Evolutionary conservation across 2,797 vertebrate genomes (phyloP), one percentile per base, ranked within the genome.

Genomic region (Semaprochilodus insignis): DNA sequence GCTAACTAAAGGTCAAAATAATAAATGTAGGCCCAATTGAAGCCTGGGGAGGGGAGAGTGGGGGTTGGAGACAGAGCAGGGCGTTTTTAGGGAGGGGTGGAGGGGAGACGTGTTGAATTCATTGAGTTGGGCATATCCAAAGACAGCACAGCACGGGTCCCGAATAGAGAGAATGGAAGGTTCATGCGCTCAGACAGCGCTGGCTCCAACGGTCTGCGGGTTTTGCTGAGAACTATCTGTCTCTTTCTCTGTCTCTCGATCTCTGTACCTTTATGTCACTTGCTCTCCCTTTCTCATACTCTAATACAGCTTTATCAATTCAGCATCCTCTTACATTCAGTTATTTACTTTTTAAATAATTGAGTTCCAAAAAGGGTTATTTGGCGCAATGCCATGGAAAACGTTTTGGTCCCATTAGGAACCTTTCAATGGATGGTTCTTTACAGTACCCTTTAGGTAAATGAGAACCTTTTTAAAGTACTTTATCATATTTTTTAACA

Each of bases 1-100:
- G 89, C 91, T 91, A 93, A 93, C 90, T 87, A 95, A 94, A 95
- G 94, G 94, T 95, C 93, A 95, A 95, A 95, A 94, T 95, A 96
- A 95, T 94, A 95, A 95, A 95, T 94, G 94, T 95, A 94, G 91
- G 91, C 90, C 90, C 92, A 93, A 93, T 93, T 94, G 92, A 94
- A 93, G 92, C 89, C 90, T 91, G 69, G 74, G 81, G 69, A 78
- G 81, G 40, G 59, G 66, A 88, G 87, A 85, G 19, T 55, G 85
- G 85, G 86, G 88, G 87, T 87, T 80, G 78, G 77, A 85, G 73
- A 88, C 85, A 79, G 73, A 83, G 73, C 62, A 54, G 72, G 40
- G 77, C 87, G 91, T 90, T 93, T 93, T 91, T 92, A 92, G 92
- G 90, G 88, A 85, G 85, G 91, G 88, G 89, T 88, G 87, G 89